Base-by-base conservation (phyloP, 2,888 invertebrate species). In the Trichogramma dendrolimi region DNA sequence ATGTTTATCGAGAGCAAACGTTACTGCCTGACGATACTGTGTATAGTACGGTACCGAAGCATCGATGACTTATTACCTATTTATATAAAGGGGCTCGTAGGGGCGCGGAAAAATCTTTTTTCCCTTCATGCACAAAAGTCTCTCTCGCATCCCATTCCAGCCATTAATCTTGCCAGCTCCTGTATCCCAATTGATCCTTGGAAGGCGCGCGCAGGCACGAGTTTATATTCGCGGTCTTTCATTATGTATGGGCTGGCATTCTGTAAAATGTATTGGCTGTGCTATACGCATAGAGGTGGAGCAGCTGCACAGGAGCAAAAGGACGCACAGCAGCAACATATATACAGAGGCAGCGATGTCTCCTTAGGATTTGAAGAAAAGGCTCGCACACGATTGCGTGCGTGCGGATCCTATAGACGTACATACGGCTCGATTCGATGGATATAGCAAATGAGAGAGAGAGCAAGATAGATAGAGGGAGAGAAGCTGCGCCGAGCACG, bases 171-270 rank as follows among this genome's bases (percentile, higher is more conserved):
- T 72, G 69, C 72, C 71, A 27, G 27, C 27, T 27, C 27, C 27
- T 27, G 27, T 69, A 70, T 68, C 71, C 70, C 71, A 71, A 72
- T 73, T 73, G 69, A 72, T 71, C 72, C 72, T 67, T 67, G 67
- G 70, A 70, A 73, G 71, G 70, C 70, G 71, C 70, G 71, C 68
- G 70, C 67, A 67, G 69, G 72, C 74, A 74, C 74, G 74, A 71
- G 71, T 71, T 67, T 68, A 66, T 27, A 69, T 69, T 59, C 64
- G 70, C 68, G 68, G 71, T 71, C 70, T 71, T 71, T 71, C 68
- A 72, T 72, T 73, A 73, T 73, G 69, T 70, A 69, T 67, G 67
- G 56, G 64, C 69, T 63, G 67, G 68, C 68, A 71, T 27, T 27
- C 27, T 27, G 27, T 27, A 27, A 27, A 27, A 27, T 27, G 27